phyloP scores from a whole-genome alignment of 2,888 invertebrate species.

The Cylloceria caligata region DNA sequence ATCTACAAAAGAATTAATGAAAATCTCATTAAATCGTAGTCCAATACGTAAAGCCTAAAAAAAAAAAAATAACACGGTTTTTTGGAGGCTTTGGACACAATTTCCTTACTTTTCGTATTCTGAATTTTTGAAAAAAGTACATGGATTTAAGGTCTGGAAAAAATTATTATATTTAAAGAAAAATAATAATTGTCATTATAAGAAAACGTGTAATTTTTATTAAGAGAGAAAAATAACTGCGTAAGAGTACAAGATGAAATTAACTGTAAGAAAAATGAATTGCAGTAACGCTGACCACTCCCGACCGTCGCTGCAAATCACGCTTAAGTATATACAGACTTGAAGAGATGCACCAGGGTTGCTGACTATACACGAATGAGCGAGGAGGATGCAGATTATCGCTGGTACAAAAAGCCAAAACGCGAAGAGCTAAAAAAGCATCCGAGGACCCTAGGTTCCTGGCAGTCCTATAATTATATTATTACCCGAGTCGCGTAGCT shows the following conservation, averaged over 20 bases:
- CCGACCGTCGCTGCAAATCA: constrained; percentile 44
- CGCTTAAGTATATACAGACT: constrained; percentile 30
- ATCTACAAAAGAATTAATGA: no score
- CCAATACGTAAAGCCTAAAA: no score
- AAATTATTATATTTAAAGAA: no score
- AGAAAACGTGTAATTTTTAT: not conserved
- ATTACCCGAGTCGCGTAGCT: constrained; percentile 79
- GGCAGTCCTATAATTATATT: constrained; percentile 82
- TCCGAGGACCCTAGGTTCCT: constrained; percentile 30
- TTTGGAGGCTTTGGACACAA: no score
- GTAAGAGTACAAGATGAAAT: not conserved
- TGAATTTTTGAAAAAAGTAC: no score
- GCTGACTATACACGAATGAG: constrained; percentile 6
- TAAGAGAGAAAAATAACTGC: not conserved
- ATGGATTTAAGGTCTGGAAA: no score
- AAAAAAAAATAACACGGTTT: no score
- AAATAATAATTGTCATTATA: no score
- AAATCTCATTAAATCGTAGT: no score
- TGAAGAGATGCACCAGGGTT: not conserved
- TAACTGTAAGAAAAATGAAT: not conserved
- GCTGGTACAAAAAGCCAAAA: constrained; percentile 53
- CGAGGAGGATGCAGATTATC: constrained; percentile 61
- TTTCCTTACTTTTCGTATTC: no score
- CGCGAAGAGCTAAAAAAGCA: constrained; percentile 29
- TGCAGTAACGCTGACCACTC: not conserved